phyloP scores from a whole-genome alignment of 2,888 invertebrate species.

The Mechanitis mazaeus region DNA sequence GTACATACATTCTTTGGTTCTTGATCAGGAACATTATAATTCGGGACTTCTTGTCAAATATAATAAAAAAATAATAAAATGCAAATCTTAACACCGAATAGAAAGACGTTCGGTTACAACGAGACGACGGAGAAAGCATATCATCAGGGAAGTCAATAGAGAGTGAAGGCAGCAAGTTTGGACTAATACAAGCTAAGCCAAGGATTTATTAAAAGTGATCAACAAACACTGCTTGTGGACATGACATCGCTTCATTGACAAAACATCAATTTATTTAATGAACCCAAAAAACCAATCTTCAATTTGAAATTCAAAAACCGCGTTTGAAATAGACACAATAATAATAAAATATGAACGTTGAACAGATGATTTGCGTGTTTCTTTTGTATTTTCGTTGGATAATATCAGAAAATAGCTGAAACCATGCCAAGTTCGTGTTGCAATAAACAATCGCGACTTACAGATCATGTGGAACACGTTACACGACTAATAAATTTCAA shows the following conservation, averaged over 20 bases:
- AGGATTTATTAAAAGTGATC: slow-evolving; percentile 41
- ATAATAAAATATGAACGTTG: background rate
- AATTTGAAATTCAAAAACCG: slow-evolving; percentile 1
- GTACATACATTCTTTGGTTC: slow-evolving; percentile 30
- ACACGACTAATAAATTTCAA: slow-evolving; percentile 24
- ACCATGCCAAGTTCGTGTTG: slow-evolving; percentile 33
- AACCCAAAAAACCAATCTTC: slow-evolving; percentile 28
- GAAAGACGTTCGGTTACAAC: slow-evolving; percentile 31
- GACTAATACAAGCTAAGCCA: slow-evolving; percentile 64
- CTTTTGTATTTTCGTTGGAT: slow-evolving; percentile 15
- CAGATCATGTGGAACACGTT: slow-evolving; percentile 24
- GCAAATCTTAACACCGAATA: slow-evolving; percentile 23
- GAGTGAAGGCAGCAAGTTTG: slow-evolving; percentile 41
- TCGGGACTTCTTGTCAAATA: slow-evolving; percentile 16
- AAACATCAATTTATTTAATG: slow-evolving; percentile 13
- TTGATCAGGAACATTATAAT: slow-evolving; percentile 20
- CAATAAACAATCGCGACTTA: slow-evolving; percentile 27
- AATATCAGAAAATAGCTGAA: slow-evolving; percentile 25
- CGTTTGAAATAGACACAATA: slow-evolving; percentile 8
- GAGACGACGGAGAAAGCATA: slow-evolving; percentile 46
- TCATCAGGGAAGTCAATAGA: slow-evolving; percentile 42
- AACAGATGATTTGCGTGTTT: background rate
- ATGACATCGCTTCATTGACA: slow-evolving; percentile 44
- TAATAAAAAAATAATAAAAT: slow-evolving; percentile 12
- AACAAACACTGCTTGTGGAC: slow-evolving; percentile 60